These are phyloP conservation scores for Eurystomus gularis DNA, from an alignment of 2,113 vertebrate genomes.

Conservation along the genomic window DNA sequence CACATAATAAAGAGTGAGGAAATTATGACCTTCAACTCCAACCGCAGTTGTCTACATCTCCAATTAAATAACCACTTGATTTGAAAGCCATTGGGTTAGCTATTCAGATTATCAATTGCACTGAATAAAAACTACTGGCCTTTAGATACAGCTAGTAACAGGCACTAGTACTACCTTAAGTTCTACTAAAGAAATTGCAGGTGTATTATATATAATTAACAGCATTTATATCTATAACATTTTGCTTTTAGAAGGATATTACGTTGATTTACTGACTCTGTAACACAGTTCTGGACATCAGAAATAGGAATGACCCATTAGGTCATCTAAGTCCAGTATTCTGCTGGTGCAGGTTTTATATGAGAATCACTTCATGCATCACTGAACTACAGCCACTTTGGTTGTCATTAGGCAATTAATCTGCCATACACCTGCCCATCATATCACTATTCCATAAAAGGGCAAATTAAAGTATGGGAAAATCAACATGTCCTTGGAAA, in stretches of 20 bases:
- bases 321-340: background rate
- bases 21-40: background rate
- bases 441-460: background rate
- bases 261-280: background rate
- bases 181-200: background rate
- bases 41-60: background rate
- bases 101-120: background rate
- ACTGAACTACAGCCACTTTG: background rate
- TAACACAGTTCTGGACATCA: background rate
- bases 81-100: background rate
- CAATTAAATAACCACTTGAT: background rate
- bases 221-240: background rate
- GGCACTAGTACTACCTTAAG: background rate
- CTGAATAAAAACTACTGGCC: background rate
- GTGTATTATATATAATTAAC: background rate
- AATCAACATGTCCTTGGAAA: constrained; percentile 7
- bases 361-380: background rate
- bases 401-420: background rate
- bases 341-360: background rate
- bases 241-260: background rate
- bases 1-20: background rate
- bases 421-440: background rate
- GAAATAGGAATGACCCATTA: background rate
- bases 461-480: background rate
- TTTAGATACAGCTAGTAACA: background rate